Evolutionary conservation across 2,888 invertebrate species (phyloP).

Genomic region (Drosophila suboccidentalis): DNA sequence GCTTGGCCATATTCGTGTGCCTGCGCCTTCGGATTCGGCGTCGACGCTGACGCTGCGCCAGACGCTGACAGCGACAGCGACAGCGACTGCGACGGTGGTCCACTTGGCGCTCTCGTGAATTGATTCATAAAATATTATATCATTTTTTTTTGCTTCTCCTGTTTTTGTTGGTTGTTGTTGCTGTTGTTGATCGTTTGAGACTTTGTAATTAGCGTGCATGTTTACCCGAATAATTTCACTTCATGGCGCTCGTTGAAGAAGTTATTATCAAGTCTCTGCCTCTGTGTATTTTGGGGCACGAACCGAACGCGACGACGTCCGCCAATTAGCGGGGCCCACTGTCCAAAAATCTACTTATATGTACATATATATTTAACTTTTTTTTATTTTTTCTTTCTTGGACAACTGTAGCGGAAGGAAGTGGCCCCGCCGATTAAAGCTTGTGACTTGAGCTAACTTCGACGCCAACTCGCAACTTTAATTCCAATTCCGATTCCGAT

Average conservation of each 20-base stretch:
- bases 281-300: constrained; percentile 50
- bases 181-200: constrained; percentile 65
- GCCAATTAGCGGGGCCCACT: constrained; percentile 77
- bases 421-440: constrained; percentile 46
- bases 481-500: constrained; percentile 16
- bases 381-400: constrained; percentile 20
- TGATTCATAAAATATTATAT: constrained; percentile 82
- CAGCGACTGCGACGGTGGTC: constrained; percentile 75
- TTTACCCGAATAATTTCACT: constrained; percentile 81
- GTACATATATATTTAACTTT: constrained; percentile 14
- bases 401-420: constrained; percentile 77
- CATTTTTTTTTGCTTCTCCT: constrained; percentile 59
- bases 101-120: constrained; percentile 82
- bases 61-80: constrained; percentile 62
- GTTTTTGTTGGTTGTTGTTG: constrained; percentile 15
- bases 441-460: constrained; percentile 13
- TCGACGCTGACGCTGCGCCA: constrained; percentile 41
- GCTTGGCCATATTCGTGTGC: constrained; percentile 30
- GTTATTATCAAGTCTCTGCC: constrained; percentile 67
- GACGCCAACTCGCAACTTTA: constrained; percentile 13
- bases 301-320: constrained; percentile 75
- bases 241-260: constrained; percentile 81
- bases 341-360: constrained; percentile 47
- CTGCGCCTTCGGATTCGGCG: constrained; percentile 43
- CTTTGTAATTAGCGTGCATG: constrained; percentile 80